Percentiles rank a stretch among this genome's conserved stretches.
Evolutionary conservation across 2,797 vertebrate genomes (phyloP).

Genomic region (Kryptopterus vitreolus): DNA sequence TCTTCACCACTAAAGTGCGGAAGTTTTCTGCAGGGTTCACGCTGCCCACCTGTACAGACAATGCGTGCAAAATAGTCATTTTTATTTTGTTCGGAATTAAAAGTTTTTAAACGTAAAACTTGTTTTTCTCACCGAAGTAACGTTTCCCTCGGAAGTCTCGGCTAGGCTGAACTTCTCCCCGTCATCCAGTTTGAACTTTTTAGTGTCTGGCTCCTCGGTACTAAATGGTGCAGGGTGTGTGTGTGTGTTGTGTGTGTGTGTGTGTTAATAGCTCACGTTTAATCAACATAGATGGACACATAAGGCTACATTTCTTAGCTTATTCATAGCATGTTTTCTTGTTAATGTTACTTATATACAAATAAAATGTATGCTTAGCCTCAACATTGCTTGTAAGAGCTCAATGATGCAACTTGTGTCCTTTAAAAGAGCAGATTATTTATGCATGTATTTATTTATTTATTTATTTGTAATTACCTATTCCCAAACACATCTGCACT

Average conservation of each 20-base stretch:
- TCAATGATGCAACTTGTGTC: conserved; percentile 12
- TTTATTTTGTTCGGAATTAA: not conserved
- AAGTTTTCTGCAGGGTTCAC: conserved; percentile 88
- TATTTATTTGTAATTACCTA: conserved; percentile 74
- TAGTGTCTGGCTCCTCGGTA: conserved; percentile 71
- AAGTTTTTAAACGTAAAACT: not conserved
- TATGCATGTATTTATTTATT: too few relatives aligned
- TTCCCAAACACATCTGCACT: conserved; percentile 89
- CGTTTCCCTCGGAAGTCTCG: conserved; percentile 78
- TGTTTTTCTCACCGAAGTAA: conserved; percentile 81
- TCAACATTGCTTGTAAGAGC: not conserved
- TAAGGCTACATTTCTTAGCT: not conserved
- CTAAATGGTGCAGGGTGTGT: conserved; percentile 64
- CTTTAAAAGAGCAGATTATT: conserved; percentile 54
- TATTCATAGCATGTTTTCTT: not conserved
- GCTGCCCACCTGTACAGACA: conserved; percentile 86
- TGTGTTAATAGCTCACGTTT: too few relatives aligned
- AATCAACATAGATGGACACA: not conserved
- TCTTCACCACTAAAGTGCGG: conserved; percentile 78
- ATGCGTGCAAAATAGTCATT: conserved; percentile 15
- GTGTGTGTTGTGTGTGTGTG: too few relatives aligned
- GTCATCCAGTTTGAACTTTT: conserved; percentile 80
- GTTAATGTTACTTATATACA: not conserved
- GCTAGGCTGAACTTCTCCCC: conserved; percentile 80
- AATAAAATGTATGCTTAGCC: not conserved